Percentiles rank a stretch among this genome's conserved stretches.
Conservation (phyloP, 2,113 vertebrate genomes). For the Muntiacus reevesi region DNA sequence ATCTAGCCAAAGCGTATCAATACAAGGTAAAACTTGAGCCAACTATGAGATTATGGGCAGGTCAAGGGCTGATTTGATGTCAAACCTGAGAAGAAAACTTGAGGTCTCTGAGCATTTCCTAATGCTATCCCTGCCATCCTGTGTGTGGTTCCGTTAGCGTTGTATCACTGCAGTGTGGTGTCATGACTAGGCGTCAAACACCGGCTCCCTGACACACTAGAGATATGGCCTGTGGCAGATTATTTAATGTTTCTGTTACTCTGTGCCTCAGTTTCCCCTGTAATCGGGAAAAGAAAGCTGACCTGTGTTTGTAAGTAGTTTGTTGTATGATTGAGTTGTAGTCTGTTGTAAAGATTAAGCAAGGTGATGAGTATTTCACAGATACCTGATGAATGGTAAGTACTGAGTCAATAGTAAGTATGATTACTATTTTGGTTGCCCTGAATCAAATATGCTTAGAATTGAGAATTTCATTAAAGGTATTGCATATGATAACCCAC, state of each 20-base stretch:
- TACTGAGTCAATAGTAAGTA: neutral
- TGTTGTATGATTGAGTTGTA: neutral
- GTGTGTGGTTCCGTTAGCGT: rapidly evolving
- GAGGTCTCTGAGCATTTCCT: neutral
- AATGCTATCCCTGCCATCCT: neutral
- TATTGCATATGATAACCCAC: neutral
- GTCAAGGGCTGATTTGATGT: neutral
- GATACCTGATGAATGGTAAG: neutral
- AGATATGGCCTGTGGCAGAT: neutral
- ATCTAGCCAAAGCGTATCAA: neutral
- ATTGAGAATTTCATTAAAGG: neutral
- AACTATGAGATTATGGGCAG: neutral
- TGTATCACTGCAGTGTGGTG: neutral
- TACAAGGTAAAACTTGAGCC: neutral
- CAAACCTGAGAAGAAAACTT: neutral
- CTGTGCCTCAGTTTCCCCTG: neutral
- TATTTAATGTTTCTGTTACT: neutral
- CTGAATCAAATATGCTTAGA: neutral
- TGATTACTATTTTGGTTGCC: neutral
- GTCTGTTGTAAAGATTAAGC: neutral
- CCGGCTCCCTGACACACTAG: neutral
- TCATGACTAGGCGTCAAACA: neutral
- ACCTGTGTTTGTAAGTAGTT: neutral
- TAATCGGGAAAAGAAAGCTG: neutral
- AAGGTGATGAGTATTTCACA: neutral